A percentile compares a stretch with the other conserved stretches of the same genome.
Conservation (phyloP, 2,797 vertebrate genomes). For the Tokudaia tokunoshimensis region DNA sequence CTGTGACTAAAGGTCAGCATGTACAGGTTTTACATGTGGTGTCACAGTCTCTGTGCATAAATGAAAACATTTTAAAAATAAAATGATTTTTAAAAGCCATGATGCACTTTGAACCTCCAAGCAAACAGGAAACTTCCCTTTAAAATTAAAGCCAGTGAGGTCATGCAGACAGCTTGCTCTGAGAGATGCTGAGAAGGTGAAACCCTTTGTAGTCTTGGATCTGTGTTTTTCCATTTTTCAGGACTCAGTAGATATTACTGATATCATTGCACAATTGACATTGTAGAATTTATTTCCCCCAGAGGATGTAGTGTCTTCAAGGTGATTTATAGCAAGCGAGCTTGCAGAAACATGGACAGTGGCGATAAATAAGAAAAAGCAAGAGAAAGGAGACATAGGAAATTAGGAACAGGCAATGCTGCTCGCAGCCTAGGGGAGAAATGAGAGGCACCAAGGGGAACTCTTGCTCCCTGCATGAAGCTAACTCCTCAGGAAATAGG, state of each 20-base stretch:
- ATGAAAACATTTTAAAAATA: background rate
- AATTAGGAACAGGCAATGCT: background rate
- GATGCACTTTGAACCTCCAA: background rate
- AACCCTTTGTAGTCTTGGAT: background rate
- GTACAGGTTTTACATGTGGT: background rate
- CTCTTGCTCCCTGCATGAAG: background rate
- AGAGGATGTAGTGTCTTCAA: slow-evolving; percentile 21
- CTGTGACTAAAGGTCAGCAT: background rate
- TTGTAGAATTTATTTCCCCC: slow-evolving; percentile 18
- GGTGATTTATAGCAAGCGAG: slow-evolving; percentile 54
- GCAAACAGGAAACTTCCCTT: background rate
- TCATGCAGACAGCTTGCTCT: background rate
- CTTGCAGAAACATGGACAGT: slow-evolving; percentile 13
- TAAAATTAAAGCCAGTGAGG: background rate
- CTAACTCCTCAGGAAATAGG: background rate
- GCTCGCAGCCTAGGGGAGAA: background rate
- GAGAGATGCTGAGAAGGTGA: background rate
- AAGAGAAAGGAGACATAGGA: background rate
- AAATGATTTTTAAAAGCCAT: background rate
- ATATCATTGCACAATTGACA: slow-evolving; percentile 44
- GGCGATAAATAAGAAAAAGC: slow-evolving; percentile 25
- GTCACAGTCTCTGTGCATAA: background rate
- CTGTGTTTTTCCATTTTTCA: slow-evolving; percentile 56
- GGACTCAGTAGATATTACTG: background rate
- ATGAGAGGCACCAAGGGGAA: background rate